Conservation (phyloP, 1,140 invertebrate species). For the Lasioglossum albipes region DNA sequence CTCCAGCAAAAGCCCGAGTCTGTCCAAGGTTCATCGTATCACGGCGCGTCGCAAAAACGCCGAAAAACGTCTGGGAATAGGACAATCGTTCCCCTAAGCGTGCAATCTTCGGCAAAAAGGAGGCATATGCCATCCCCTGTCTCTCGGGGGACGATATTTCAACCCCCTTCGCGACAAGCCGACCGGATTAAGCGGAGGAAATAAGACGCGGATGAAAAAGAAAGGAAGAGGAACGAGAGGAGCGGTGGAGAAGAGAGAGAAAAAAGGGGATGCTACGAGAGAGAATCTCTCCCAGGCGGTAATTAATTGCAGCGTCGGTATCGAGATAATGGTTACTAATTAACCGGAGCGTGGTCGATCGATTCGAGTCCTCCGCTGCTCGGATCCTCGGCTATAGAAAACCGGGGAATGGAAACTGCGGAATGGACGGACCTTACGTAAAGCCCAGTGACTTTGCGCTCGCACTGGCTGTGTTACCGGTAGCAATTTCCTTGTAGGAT, state of each 20-base stretch:
- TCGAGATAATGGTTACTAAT: slow-evolving; percentile 66
- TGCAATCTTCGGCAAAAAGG: neutral
- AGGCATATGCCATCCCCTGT: neutral
- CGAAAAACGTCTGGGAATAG: neutral
- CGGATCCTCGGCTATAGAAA: slow-evolving; percentile 1
- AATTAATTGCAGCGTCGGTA: slow-evolving; percentile 59
- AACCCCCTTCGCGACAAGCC: neutral
- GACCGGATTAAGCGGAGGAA: neutral
- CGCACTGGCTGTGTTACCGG: neutral
- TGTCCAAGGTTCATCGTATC: too few species aligned
- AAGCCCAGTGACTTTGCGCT: slow-evolving; percentile 20
- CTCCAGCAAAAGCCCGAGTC: neutral
- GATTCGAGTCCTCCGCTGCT: slow-evolving; percentile 17
- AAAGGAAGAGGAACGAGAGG: neutral
- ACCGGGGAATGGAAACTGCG: neutral
- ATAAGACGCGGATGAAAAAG: neutral
- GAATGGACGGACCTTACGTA: neutral
- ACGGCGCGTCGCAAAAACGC: neutral
- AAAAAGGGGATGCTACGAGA: too few species aligned
- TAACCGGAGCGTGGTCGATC: slow-evolving; percentile 50
- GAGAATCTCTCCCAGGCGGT: slow-evolving; percentile 5
- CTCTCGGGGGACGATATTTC: slow-evolving; percentile 13
- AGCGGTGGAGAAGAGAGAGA: too few species aligned
- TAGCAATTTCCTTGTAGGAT: slow-evolving; percentile 41
- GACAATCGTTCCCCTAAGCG: neutral